A percentile compares a stretch with the other conserved stretches of the same genome.
These are phyloP conservation scores for Amblyraja radiata DNA, from an alignment of 2,797 vertebrate species.

Conservation along the genomic window DNA sequence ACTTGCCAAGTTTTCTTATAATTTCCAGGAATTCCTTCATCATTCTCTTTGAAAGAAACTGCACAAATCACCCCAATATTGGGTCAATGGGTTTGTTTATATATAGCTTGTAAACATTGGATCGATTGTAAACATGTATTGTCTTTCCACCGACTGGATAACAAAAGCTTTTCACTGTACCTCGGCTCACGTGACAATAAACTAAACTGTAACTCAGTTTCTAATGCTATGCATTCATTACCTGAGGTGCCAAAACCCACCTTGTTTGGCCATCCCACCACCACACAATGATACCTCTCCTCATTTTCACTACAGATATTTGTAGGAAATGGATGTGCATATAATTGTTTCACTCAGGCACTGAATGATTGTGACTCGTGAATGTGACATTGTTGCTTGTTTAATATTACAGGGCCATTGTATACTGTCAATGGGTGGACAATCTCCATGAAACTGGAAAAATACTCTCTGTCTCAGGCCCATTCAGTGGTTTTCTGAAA, in stretches of 20 bases:
- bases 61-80: neutral
- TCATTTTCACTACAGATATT: neutral
- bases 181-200: too few relatives aligned
- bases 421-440: slow-evolving; percentile 98
- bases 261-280: too few relatives aligned
- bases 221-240: too few relatives aligned
- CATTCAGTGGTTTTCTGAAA: slow-evolving; percentile 85
- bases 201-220: too few relatives aligned
- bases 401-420: slow-evolving; percentile 75
- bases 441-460: slow-evolving; percentile 90
- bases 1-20: too few relatives aligned
- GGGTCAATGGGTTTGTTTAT: neutral
- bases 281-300: neutral
- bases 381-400: neutral
- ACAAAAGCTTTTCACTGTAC: too few relatives aligned
- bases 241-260: neutral
- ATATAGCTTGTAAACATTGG: neutral
- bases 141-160: too few relatives aligned
- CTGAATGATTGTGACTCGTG: neutral
- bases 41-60: neutral
- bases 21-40: too few relatives aligned
- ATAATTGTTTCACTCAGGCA: neutral
- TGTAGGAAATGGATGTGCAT: neutral
- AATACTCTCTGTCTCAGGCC: slow-evolving; percentile 87
- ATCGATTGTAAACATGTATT: too few relatives aligned